Evolutionary conservation across 2,888 invertebrate species (phyloP).

Genomic region (Dioctria linearis): DNA sequence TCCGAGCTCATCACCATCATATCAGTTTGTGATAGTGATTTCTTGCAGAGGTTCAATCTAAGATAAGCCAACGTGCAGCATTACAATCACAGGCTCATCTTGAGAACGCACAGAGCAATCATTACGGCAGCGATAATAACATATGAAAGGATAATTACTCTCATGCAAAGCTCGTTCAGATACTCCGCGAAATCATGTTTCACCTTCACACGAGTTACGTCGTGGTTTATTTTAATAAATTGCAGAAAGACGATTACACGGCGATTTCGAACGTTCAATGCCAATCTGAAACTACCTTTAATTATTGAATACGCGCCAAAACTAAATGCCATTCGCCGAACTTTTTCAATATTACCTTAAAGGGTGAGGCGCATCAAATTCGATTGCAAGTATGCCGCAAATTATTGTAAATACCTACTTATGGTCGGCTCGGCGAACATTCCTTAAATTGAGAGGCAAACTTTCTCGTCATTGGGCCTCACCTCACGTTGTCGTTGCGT

Average conservation of each 20-base stretch:
- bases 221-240: constrained; percentile 18
- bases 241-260: constrained; percentile 1
- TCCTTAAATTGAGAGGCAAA: neutral
- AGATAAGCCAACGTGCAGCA: constrained; percentile 32
- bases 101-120: constrained; percentile 12
- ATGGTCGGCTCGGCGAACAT: neutral
- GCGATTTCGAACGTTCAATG: neutral
- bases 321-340: neutral
- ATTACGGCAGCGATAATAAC: constrained; percentile 32
- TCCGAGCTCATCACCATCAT: constrained; percentile 16
- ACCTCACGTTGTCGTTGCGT: too few species aligned
- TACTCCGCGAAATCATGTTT: constrained; percentile 4
- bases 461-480: neutral
- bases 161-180: constrained; percentile 28
- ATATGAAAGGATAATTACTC: constrained; percentile 35
- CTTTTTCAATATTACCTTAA: neutral
- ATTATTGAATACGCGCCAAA: neutral
- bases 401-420: too few species aligned
- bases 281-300: constrained; percentile 5
- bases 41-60: constrained; percentile 16
- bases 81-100: neutral
- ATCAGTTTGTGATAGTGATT: constrained; percentile 46
- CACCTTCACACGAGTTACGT: neutral
- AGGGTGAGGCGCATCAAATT: constrained; percentile 15
- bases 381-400: neutral